Evolutionary conservation across 92 coral and sea anemone species (phyloP).

Genomic region (Metridium senile): DNA sequence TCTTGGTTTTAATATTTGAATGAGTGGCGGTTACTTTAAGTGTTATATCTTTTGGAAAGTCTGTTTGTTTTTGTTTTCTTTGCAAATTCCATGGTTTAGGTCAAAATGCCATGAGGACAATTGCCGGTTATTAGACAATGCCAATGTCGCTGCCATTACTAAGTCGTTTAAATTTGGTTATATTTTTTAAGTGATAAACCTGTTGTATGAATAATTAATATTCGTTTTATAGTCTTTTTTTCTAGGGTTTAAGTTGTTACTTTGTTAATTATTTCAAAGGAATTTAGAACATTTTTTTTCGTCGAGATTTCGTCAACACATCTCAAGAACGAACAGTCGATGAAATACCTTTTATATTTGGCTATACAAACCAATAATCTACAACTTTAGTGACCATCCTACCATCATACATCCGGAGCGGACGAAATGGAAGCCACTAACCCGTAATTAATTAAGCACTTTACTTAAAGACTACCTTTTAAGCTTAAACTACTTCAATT

Average conservation of each 20-base stretch:
- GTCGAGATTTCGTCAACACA: too few species aligned
- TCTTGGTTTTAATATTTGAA: background rate
- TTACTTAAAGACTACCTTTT: conserved; percentile 12
- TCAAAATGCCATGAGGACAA: background rate
- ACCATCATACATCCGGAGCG: background rate
- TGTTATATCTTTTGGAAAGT: too few species aligned
- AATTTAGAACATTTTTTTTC: too few species aligned
- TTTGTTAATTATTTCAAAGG: too few species aligned
- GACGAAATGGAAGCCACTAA: conserved; percentile 6
- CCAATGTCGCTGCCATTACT: too few species aligned
- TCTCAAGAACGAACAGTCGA: too few species aligned
- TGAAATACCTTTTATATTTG: background rate
- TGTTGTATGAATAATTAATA: background rate
- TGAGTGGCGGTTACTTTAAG: too few species aligned
- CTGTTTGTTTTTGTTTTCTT: background rate
- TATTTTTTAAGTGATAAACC: too few species aligned
- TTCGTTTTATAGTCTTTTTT: background rate
- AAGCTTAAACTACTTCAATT: conserved; percentile 14
- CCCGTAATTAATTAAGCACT: conserved; percentile 9
- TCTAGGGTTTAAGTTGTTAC: background rate
- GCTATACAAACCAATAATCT: background rate
- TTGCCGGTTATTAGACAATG: too few species aligned
- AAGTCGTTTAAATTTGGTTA: too few species aligned
- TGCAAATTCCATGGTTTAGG: background rate
- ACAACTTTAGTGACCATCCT: background rate